These are phyloP conservation scores for Acipenser ruthenus DNA, from an alignment of 2,797 vertebrate genomes.

Conservation along the genomic window DNA sequence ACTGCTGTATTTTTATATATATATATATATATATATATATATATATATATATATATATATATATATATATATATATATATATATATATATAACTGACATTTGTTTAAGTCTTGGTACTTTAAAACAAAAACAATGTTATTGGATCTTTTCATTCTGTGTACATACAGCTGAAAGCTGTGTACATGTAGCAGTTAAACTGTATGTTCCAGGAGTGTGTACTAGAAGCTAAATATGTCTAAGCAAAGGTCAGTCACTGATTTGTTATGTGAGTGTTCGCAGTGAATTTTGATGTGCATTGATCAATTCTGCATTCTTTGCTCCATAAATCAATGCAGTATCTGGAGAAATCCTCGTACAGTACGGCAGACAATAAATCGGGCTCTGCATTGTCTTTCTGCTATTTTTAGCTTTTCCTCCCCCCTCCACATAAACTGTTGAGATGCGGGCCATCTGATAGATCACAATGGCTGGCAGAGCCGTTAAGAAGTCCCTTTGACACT, in stretches of 20 bases:
- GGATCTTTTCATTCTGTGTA: too few relatives aligned
- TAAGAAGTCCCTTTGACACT: constrained; percentile 74
- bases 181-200: constrained; percentile 41
- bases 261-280: constrained; percentile 57
- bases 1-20: too few relatives aligned
- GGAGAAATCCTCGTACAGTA: constrained; percentile 48
- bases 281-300: constrained; percentile 71
- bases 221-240: constrained; percentile 58
- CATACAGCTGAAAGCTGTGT: constrained; percentile 30
- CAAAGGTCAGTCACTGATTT: constrained; percentile 63
- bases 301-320: constrained; percentile 62
- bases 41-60: too few relatives aligned
- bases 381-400: constrained; percentile 51
- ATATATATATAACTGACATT: too few relatives aligned
- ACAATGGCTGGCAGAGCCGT: constrained; percentile 53
- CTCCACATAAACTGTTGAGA: constrained; percentile 47
- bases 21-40: too few relatives aligned
- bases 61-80: too few relatives aligned
- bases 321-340: constrained; percentile 69
- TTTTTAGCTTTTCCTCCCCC: constrained; percentile 44
- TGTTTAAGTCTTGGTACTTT: too few relatives aligned
- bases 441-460: constrained; percentile 57
- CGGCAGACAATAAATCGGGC: constrained; percentile 55
- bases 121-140: too few relatives aligned
- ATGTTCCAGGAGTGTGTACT: constrained; percentile 53